Conservation (phyloP, 2,113 vertebrate species). For the Chaetura pelagica region DNA sequence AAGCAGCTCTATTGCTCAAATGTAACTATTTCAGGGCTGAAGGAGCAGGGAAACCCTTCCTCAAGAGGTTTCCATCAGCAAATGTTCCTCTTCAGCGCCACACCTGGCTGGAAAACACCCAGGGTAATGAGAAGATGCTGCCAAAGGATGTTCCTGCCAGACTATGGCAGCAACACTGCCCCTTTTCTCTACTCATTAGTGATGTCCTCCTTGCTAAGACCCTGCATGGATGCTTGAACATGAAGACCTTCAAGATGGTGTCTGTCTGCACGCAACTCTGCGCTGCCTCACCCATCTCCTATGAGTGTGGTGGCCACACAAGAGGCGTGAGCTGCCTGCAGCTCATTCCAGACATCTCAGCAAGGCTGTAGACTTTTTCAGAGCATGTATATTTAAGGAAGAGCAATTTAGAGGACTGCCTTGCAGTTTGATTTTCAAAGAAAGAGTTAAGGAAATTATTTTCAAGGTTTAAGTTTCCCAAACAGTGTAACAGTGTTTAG, state of each 20-base stretch:
- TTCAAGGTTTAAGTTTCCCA: background rate
- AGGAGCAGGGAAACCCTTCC: background rate
- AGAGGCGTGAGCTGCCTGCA: background rate
- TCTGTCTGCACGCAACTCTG: fast-evolving
- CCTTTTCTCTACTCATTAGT: background rate
- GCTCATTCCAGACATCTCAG: background rate
- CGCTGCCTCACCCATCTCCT: background rate
- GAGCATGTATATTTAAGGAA: background rate
- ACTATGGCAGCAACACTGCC: fast-evolving
- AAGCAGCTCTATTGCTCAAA: background rate
- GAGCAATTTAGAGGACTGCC: background rate
- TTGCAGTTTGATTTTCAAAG: background rate
- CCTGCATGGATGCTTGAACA: background rate
- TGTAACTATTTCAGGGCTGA: background rate
- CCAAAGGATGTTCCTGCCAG: background rate
- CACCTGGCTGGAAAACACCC: background rate
- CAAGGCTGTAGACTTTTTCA: too few relatives aligned
- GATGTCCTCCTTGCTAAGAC: background rate
- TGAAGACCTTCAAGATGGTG: background rate
- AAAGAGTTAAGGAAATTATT: background rate
- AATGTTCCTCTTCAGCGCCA: background rate
- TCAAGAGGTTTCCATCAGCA: background rate
- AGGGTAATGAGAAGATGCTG: fast-evolving
- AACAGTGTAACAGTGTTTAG: background rate
- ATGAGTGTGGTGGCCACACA: background rate